Evolutionary conservation across 2,888 invertebrate genomes (phyloP), one percentile per base, ranked within the genome.

Genomic region (Kuschelorhynchus macadamiae): DNA sequence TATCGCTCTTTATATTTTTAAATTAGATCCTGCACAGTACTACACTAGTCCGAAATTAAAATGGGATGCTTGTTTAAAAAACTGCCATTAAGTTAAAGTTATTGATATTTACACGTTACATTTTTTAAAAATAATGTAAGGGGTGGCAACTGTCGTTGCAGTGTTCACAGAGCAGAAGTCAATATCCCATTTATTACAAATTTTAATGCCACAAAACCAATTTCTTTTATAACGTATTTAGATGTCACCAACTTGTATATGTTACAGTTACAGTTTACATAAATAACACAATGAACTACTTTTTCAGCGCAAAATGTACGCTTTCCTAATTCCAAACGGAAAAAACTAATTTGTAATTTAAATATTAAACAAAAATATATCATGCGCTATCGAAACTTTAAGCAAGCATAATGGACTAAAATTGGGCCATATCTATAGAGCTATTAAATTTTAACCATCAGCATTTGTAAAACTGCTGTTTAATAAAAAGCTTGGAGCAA

Each of bases 371-470:
- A 4, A 7, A 30, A 30, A 30, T 30, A 30, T 30, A 9, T 30
- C 9, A 30, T 9, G 9, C 30, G 9, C 9, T 30, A 39, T 39
- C 9, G 39, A 39, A 39, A 39, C n/a, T n/a, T 39, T 12, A 39
- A 39, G 12, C 39, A 39, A 39, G 39, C 39, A 39, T 9, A 39
- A 39, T 39, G 39, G 39, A n/a, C n/a, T 39, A 39, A n/a, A n/a
- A 39, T 9, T 39, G 39, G 12, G 3, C n/a, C 7, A 39, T 7
- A 30, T 30, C 9, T 9, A 30, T 9, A 30, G 30, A 30, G 4
- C 30, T 7, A 30, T 30, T 30, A 30, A 30, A 9, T 30, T 30
- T 30, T 7, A 30, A 9, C 30, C 4, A 30, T 7, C 30, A 30
- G 30, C 30, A 7, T 30, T 30, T 30, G 4, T 30, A 30, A 30